phyloP scores from a whole-genome alignment of 1,140 invertebrate species.

The Drosophila simulans region DNA sequence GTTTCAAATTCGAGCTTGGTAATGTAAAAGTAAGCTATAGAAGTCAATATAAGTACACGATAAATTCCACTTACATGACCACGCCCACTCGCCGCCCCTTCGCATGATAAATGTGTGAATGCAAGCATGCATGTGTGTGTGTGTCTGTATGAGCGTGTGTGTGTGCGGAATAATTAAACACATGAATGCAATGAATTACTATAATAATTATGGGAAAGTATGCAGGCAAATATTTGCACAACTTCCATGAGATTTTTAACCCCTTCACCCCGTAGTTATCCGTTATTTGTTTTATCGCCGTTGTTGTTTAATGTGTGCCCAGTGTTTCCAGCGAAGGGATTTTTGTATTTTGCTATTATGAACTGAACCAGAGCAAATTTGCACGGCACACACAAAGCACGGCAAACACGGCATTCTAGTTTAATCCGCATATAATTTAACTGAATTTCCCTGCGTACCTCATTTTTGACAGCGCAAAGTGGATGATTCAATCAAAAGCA shows the following conservation, averaged over 20 bases:
- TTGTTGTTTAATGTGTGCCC: slow-evolving; percentile 46
- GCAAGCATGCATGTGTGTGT: neutral
- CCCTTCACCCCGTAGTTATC: slow-evolving; percentile 5
- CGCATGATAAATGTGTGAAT: slow-evolving; percentile 7
- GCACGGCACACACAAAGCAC: slow-evolving; percentile 23
- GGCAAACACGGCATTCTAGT: slow-evolving; percentile 34
- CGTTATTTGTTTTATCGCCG: slow-evolving; percentile 33
- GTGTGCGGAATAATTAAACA: slow-evolving; percentile 48
- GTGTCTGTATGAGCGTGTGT: slow-evolving; percentile 2
- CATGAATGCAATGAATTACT: slow-evolving; percentile 55
- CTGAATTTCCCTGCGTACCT: slow-evolving; percentile 36
- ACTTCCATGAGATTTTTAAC: slow-evolving; percentile 32
- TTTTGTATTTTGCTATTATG: slow-evolving; percentile 75
- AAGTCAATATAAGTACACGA: slow-evolving; percentile 59
- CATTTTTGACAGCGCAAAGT: slow-evolving; percentile 53
- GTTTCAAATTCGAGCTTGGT: slow-evolving; percentile 82
- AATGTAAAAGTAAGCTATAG: slow-evolving; percentile 76
- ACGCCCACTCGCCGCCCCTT: slow-evolving; percentile 18
- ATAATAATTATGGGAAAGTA: slow-evolving; percentile 54
- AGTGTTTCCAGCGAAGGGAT: slow-evolving; percentile 40
- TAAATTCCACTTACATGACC: slow-evolving; percentile 47
- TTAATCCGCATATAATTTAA: slow-evolving; percentile 3
- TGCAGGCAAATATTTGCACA: slow-evolving; percentile 67
- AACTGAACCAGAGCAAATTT: slow-evolving; percentile 48
- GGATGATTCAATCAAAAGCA: slow-evolving; percentile 45